phyloP scores from a whole-genome alignment of 1,140 invertebrate genomes.

The Thaumatotibia leucotreta region DNA sequence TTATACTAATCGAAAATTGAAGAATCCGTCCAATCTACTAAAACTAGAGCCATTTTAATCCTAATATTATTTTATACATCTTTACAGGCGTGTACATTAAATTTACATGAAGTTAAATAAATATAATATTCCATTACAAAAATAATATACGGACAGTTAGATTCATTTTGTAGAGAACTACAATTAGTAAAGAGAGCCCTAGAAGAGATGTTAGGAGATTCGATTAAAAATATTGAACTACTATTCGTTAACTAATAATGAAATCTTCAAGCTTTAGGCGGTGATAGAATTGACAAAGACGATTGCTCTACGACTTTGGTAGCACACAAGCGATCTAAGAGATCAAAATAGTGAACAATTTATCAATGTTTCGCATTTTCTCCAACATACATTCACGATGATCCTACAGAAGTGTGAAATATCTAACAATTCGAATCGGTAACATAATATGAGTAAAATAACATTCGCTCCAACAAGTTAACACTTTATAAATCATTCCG shows the following conservation, averaged over 20 bases:
- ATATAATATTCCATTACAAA: not conserved
- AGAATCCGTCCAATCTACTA: not conserved
- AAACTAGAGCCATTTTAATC: not conserved
- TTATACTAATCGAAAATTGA: not conserved
- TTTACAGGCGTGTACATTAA: not conserved
- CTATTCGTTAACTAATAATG: not conserved
- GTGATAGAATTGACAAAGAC: not conserved
- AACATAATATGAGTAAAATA: not conserved
- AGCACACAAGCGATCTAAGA: not conserved
- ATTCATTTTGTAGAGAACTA: conserved; percentile 9
- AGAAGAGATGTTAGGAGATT: conserved; percentile 9
- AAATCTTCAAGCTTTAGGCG: conserved; percentile 2
- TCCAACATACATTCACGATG: not conserved
- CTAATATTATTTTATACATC: not conserved
- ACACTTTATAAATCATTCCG: too few relatives aligned
- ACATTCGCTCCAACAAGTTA: not conserved
- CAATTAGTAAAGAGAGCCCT: conserved; percentile 3
- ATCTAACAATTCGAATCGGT: not conserved
- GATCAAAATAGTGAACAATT: not conserved
- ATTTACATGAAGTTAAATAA: conserved; percentile 1
- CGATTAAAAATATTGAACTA: conserved; percentile 1
- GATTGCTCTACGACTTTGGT: not conserved
- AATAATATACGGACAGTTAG: not conserved
- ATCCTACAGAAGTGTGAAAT: not conserved
- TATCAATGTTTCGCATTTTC: not conserved